Evolutionary conservation across 1,140 invertebrate species (phyloP), one percentile per base, ranked within the genome.

Genomic region (Pseudomyrmex cubaensis): DNA sequence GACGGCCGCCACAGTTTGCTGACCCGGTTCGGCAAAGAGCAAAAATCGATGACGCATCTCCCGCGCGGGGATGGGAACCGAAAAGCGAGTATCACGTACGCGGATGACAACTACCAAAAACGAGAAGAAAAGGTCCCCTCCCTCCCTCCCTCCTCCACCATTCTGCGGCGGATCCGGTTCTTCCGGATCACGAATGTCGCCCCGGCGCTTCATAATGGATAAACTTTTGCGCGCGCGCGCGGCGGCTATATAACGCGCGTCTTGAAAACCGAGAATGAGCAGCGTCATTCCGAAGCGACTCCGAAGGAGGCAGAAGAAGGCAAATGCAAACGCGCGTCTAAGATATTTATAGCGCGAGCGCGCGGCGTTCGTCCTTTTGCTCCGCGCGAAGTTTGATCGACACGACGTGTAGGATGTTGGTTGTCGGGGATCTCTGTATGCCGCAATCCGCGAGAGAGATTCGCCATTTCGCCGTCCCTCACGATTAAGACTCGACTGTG

Each of bases 1-100:
- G 89, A 78, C 86, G 91, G 83, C 85, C 91, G 87, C 85, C 90
- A 90, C 84, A 91, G 90, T 92, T 92, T 91, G 88, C 90, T 90
- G 90, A 92, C 90, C 91, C 85, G 82, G 50, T 87, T 84, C 48
- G 35, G 77, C 82, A 90, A 89, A 86, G 83, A 88, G 83, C 74
- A 87, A 90, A 89, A 85, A 90, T 87, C 82, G 76, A 90, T 75
- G 64, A 25, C 61, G 82, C 69, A n/a, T 57, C 62, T 61, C 57
- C 1, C 1, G 62, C 25, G 50, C 12, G 50, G 13, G 50, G 2
- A 52, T 10, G 50, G 12, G 50, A 13, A 52, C 63, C 75, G 64
- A 70, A 69, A 69, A 78, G 64, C 50, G 2, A 48, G 76, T 78
- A 59, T 59, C 76, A 56, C 22, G 35, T 35, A 35, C 35, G 4